Base-by-base conservation (phyloP, 2,888 invertebrate species). In the Mayetiola destructor region DNA sequence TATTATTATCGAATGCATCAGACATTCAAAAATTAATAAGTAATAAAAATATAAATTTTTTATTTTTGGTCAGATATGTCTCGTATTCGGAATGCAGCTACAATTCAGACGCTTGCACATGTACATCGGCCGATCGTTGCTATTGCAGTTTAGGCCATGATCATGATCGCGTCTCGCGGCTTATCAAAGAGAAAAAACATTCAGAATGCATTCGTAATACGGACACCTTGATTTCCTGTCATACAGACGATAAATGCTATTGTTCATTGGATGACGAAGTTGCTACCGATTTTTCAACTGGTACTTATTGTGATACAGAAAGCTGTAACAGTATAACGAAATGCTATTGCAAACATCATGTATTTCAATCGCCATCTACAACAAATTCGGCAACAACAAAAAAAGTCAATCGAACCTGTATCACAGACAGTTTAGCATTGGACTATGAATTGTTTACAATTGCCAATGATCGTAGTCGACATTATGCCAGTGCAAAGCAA, bases 41-140 rank as follows among this genome's bases (percentile, higher is more conserved):
- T 29, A 29, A 16, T 14, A 18, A 29, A 54, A 18, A 4, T 54
- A 8, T 20, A 35, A 20, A 3, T 16, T 14, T 35, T 55, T 9
- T 20, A 8, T n/a, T 16, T 18, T 20, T 4, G 9, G 14, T 18
- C 61, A 72, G 72, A 8, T 89, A 89, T 66, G 88, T 89, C 1
- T 88, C 88, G 2, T 91, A 89, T 68, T 89, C 89, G 40, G 91
- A 91, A 69, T 91, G 91, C 67, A 82, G 82, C 61, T 84, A 83
- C 66, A 89, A 90, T 66, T 88, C 88, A 2, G 89, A 89, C 63
- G 84, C 87, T 14, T 89, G 89, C 66, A 81, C 82, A 12, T 85
- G 84, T 63, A 75, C 77, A 23, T 80, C 81, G 0, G 82, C 85
- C 0, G 89, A 90, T 67, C 83, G 88, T 64, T 91, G 91, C 65